Conservation (phyloP, 2,888 invertebrate species). For the Hypselothyrea guttata region DNA sequence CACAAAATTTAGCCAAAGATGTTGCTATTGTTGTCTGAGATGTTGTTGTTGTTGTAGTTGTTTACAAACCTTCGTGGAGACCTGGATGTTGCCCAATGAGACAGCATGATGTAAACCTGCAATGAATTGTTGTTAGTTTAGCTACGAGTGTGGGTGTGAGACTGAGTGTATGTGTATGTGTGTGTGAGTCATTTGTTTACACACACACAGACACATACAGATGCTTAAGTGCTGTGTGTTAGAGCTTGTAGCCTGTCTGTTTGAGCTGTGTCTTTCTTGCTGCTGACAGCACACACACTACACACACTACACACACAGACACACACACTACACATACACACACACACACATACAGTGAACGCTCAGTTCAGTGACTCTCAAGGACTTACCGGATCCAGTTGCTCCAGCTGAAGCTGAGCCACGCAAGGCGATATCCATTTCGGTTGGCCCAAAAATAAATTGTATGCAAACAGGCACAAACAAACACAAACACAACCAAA, state of each 20-base stretch:
- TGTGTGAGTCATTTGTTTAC: slow-evolving; percentile 26
- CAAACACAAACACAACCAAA: slow-evolving; percentile 14
- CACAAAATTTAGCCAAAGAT: slow-evolving; percentile 1
- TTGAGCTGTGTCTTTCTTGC: slow-evolving; percentile 55
- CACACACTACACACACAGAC: slow-evolving; percentile 14
- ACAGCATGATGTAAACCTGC: slow-evolving; percentile 82
- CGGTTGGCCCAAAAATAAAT: slow-evolving; percentile 57
- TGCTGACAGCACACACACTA: slow-evolving; percentile 23
- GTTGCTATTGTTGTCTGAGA: too few species aligned
- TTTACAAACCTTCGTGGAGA: slow-evolving; percentile 79
- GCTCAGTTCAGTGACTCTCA: slow-evolving; percentile 56
- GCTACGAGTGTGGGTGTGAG: slow-evolving; percentile 17
- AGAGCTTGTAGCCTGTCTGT: slow-evolving; percentile 35
- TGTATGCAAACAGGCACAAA: slow-evolving; percentile 50
- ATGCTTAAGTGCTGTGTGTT: slow-evolving; percentile 27
- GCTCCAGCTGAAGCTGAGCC: slow-evolving; percentile 47
- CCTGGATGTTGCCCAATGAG: slow-evolving; percentile 82
- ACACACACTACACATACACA: slow-evolving; percentile 8
- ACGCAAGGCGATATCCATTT: slow-evolving; percentile 74
- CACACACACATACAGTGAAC: slow-evolving; percentile 53
- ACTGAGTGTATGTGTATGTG: slow-evolving; percentile 11
- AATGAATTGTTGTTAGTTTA: slow-evolving; percentile 48
- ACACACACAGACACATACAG: slow-evolving; percentile 27
- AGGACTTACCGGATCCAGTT: slow-evolving; percentile 33
- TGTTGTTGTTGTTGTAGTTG: too few species aligned